Evolutionary conservation across 2,113 vertebrate species (phyloP).

Genomic region (Ceuthmochares aereus): DNA sequence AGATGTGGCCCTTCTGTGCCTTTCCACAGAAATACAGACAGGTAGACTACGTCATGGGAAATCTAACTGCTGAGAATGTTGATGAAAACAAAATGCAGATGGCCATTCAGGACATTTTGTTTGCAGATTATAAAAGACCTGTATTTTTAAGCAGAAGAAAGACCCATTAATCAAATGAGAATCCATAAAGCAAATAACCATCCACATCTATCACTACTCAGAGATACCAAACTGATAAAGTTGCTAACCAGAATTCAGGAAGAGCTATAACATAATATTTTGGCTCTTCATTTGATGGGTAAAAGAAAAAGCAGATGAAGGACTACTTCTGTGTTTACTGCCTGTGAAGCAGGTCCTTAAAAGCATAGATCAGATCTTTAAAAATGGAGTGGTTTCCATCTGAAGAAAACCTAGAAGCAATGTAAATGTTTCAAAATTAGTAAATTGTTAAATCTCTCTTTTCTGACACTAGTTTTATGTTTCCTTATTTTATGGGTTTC

Average conservation of each 20-base stretch:
- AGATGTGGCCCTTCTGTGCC: background rate
- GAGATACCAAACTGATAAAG: background rate
- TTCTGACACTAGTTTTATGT: background rate
- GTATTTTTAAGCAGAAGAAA: background rate
- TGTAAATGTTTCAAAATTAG: background rate
- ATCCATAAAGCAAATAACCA: conserved; percentile 2
- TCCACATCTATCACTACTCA: background rate
- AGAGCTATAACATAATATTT: background rate
- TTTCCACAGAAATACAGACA: background rate
- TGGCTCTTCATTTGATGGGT: background rate
- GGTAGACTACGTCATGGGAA: background rate
- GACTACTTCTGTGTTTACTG: background rate
- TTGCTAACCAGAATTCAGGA: background rate
- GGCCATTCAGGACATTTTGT: background rate
- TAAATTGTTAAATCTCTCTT: background rate
- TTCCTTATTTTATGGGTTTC: background rate
- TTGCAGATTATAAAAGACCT: background rate
- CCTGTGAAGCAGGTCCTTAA: background rate
- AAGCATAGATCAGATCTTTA: background rate
- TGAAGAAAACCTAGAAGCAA: background rate
- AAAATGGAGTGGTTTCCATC: background rate
- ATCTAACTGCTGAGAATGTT: background rate
- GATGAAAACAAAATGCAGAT: background rate
- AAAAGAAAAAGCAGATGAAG: background rate
- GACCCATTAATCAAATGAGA: background rate